Evolutionary conservation across 2,888 invertebrate species (phyloP), one percentile per base, ranked within the genome.

Genomic region (Heteromyza rotundicornis): DNA sequence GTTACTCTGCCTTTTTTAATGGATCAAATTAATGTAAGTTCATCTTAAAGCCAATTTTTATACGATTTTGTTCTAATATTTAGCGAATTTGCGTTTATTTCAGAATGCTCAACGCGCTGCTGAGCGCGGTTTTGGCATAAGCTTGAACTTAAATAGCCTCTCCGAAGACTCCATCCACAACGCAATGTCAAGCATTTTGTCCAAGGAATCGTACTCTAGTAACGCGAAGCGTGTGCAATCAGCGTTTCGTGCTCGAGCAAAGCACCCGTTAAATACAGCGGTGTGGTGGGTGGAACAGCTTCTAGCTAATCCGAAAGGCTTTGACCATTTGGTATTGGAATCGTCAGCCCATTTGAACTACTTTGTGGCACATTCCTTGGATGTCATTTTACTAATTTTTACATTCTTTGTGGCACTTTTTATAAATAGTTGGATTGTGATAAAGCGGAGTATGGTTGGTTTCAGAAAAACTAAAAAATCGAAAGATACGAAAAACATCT

Each of bases 1-100:
- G 64, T 82, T 51, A 75, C 75, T 0, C 57, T 82, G 16, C 79
- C 82, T 5, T 53, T 81, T 10, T 68, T 73, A 8, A 63, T 74
- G n/a, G 80, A 82, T 56, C 79, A 82, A 56, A 63, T 69, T 2
- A 73, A 74, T 62, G 76, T 76, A 49, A 65, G 72, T 20, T 1
- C 8, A 8, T n/a, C 14, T 32, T 50, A 1, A 8, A 20, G 16
- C 0, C 1, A 53, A 22, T n/a, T 19, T 19, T 16, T n/a, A 5
- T 49, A 16, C n/a, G 5, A 22, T 27, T 19, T 14, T 35, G 1
- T 16, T n/a, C 35, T n/a, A 1, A 22, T 19, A 16, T 36, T 3
- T 40, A 44, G 20, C 1, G n/a, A n/a, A n/a, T 1, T 3, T 2
- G 2, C 16, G 44, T 36, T 2, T 1, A 1, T 14, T 53, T 2